Evolutionary conservation across 1,140 invertebrate species (phyloP), one percentile per base, ranked within the genome.

Genomic region (Drosophila ficusphila): DNA sequence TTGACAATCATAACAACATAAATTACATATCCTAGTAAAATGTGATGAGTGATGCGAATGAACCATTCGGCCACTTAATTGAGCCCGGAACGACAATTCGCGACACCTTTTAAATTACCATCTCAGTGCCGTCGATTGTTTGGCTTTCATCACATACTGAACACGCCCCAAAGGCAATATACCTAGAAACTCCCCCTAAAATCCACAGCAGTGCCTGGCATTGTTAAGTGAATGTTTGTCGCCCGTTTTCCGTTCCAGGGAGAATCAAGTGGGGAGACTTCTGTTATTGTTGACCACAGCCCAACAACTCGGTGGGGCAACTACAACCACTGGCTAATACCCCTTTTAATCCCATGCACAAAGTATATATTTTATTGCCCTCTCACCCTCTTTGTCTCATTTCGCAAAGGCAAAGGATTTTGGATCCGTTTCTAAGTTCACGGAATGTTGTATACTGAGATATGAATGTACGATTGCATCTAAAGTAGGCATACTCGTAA

Each of bases 331-430:
- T 78, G 79, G 75, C 79, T 83, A 83, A 85, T 71, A 76, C 60
- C 76, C 81, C 27, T 85, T 76, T 76, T 83, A 83, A 76, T 72
- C 81, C 76, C 61, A 4, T 65, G 41, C 51, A 74, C 75, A 83
- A 85, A 72, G 85, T 79, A 83, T 79, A 83, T 65, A 81, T 76
- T 58, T 51, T 39, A 65, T 58, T 78, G 56, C 56, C 68, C 69
- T 48, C 36, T 29, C 52, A 46, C 14, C 36, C 21, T 39, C 12
- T n/a, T 19, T 23, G 29, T 25, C 47, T 1, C n/a, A 21, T 11
- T 16, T 16, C 11, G 12, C 14, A 14, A n/a, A 14, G 14, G 38
- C 18, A n/a, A n/a, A n/a, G n/a, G n/a, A n/a, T n/a, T n/a, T n/a
- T n/a, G n/a, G n/a, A n/a, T n/a, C n/a, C n/a, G n/a, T n/a, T n/a